A percentile compares a stretch with the other conserved stretches of the same genome.
Conservation (phyloP, 1,140 invertebrate genomes). For the Bombyx mori region DNA sequence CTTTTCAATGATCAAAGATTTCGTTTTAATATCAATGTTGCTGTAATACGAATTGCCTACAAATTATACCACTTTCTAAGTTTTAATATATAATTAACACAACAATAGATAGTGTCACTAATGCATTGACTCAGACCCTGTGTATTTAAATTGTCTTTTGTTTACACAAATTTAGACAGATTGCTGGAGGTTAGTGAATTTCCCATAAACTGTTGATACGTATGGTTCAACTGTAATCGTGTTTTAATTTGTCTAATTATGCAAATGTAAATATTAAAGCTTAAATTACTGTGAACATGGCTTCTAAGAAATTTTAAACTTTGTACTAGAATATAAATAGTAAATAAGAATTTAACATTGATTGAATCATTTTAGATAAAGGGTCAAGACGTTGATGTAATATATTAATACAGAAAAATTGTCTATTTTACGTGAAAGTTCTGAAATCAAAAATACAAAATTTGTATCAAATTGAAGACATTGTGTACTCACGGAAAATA, state of each 20-base stretch:
- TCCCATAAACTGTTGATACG: background rate
- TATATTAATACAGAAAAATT: conserved; percentile 62
- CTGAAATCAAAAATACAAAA: conserved; percentile 59
- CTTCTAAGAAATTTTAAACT: background rate
- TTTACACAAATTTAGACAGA: conserved; percentile 27
- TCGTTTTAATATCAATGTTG: too few relatives aligned
- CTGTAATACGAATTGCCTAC: too few relatives aligned
- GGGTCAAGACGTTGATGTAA: conserved; percentile 34
- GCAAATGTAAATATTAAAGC: conserved; percentile 14
- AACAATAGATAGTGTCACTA: background rate
- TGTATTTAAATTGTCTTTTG: conserved; percentile 21
- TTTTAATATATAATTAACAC: too few relatives aligned
- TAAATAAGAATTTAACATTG: too few relatives aligned
- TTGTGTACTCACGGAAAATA: conserved; percentile 92
- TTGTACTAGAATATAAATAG: too few relatives aligned
- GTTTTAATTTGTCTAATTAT: conserved; percentile 10
- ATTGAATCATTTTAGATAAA: conserved; percentile 11
- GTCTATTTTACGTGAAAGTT: conserved; percentile 64
- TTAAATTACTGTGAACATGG: conserved; percentile 14
- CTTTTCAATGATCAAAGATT: too few relatives aligned
- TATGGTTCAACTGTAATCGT: background rate
- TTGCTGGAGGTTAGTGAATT: conserved; percentile 10
- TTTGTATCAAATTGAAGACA: conserved; percentile 46
- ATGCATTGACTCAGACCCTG: conserved; percentile 5
- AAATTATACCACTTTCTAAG: too few relatives aligned